Evolutionary conservation across 1,140 invertebrate genomes (phyloP).

Genomic region (Polypedilum pembai): DNA sequence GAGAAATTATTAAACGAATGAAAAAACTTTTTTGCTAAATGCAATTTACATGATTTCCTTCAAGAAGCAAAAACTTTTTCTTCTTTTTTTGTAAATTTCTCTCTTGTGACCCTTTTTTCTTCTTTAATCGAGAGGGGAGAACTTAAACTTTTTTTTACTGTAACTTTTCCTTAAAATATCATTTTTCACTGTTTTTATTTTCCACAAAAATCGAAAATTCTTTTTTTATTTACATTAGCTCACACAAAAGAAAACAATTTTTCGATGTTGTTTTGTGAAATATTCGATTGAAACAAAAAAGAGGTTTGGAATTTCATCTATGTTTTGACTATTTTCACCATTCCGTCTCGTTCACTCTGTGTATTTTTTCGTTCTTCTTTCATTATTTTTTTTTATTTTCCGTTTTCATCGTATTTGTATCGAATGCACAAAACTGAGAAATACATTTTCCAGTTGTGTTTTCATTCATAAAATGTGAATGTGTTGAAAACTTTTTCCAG

Average conservation of each 20-base stretch:
- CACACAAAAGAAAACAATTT: background rate
- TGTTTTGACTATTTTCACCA: slow-evolving; percentile 6
- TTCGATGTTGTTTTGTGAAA: background rate
- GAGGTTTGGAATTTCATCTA: slow-evolving; percentile 17
- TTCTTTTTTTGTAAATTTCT: background rate
- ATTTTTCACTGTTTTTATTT: background rate
- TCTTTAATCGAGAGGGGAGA: background rate
- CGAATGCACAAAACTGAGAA: background rate
- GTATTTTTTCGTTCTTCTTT: background rate
- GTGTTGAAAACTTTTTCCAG: background rate
- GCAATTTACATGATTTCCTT: slow-evolving; percentile 10
- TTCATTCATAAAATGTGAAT: slow-evolving; percentile 9
- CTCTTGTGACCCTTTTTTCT: background rate
- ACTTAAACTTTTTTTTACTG: background rate
- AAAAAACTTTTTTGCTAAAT: no score
- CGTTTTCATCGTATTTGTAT: background rate
- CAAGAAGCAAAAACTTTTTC: background rate
- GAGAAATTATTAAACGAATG: no score
- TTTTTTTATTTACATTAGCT: background rate
- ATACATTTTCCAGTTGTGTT: slow-evolving; percentile 12
- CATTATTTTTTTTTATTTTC: no score
- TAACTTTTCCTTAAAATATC: background rate
- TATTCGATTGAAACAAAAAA: slow-evolving; percentile 4
- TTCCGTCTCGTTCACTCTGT: background rate
- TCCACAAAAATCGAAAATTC: background rate